phyloP scores from a whole-genome alignment of 2,113 vertebrate genomes.

The Neolamprologus tretocephalus region DNA sequence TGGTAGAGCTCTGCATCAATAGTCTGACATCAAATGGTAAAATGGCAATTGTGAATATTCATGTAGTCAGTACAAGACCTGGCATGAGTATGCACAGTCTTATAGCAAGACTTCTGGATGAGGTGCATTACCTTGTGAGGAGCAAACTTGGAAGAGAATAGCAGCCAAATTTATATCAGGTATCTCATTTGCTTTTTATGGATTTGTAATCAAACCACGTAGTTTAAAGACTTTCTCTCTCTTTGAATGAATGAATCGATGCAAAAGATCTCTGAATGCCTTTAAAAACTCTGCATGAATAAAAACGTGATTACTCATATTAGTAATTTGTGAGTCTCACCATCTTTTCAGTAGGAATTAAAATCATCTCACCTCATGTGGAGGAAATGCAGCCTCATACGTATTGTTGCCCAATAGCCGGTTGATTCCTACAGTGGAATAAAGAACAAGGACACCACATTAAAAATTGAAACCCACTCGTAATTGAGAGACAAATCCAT shows the following conservation, averaged over 20 bases:
- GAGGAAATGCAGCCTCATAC: constrained; percentile 95
- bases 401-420: constrained; percentile 89
- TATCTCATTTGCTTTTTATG: not conserved
- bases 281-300: not conserved
- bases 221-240: not conserved
- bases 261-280: not conserved
- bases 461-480: not conserved
- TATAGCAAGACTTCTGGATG: not conserved
- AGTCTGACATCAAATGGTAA: not conserved
- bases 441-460: constrained; percentile 2
- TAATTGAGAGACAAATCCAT: not conserved
- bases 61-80: not conserved
- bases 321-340: not conserved
- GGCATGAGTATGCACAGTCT: not conserved
- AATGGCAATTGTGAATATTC: not conserved
- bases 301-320: not conserved
- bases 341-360: not conserved
- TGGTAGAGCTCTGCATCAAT: not conserved
- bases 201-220: not conserved
- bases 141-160: not conserved
- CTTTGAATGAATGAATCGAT: not conserved
- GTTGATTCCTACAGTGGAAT: constrained; percentile 80
- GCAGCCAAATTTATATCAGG: not conserved
- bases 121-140: not conserved
- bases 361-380: constrained; percentile 83